Evolutionary conservation across 1,140 invertebrate genomes (phyloP).

Genomic region (Drosophila bocqueti): DNA sequence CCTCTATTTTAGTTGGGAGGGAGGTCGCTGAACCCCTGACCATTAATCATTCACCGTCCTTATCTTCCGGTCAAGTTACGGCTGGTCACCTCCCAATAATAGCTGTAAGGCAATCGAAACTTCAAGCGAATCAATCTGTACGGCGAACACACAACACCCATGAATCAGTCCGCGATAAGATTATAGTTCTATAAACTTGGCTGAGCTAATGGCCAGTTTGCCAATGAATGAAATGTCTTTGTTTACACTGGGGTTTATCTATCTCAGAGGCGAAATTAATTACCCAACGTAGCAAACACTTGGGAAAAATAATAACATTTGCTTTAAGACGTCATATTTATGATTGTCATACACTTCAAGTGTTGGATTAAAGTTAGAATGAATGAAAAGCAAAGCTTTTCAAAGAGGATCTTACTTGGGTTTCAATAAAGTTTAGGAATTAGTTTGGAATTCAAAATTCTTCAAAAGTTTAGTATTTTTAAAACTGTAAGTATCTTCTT

Average conservation of each 20-base stretch:
- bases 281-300: conserved; percentile 5
- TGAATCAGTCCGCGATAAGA: conserved; percentile 42
- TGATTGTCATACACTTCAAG: neutral
- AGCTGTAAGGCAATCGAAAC: conserved; percentile 19
- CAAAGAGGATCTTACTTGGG: neutral
- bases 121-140: conserved; percentile 26
- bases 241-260: conserved; percentile 36
- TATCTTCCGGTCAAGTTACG: conserved; percentile 9
- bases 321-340: conserved; percentile 2
- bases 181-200: conserved; percentile 31
- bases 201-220: conserved; percentile 27
- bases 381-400: neutral
- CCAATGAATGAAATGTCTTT: conserved; percentile 43
- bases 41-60: conserved; percentile 31
- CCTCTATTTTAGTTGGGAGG: neutral
- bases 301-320: conserved; percentile 1
- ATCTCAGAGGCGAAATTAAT: conserved; percentile 26
- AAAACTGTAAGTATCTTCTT: neutral
- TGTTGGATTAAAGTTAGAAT: neutral
- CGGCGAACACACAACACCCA: neutral
- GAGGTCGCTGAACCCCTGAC: conserved; percentile 22
- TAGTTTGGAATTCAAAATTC: neutral
- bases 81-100: conserved; percentile 46
- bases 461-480: no score
- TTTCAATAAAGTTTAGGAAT: no score